Percentiles rank a stretch among this genome's conserved stretches.
phyloP scores from a whole-genome alignment of 2,797 vertebrate genomes.

The Paguma larvata region DNA sequence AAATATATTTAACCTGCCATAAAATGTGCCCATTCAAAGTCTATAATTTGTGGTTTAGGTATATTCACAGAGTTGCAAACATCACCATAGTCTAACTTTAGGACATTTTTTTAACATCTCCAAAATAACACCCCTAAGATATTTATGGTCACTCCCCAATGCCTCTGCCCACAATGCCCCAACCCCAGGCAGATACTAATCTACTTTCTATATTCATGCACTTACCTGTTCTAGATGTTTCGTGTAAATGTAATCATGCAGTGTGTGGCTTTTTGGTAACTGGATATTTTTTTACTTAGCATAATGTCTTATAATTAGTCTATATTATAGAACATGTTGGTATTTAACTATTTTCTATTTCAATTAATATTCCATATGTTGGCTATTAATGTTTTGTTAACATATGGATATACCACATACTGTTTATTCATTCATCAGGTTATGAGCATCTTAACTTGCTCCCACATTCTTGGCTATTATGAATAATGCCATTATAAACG shows the following conservation, averaged over 20 bases:
- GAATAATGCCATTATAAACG: neutral
- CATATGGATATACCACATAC: neutral
- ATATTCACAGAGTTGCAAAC: neutral
- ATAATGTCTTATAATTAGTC: neutral
- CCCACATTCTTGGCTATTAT: neutral
- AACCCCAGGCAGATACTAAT: neutral
- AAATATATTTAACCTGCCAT: neutral
- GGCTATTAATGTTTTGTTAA: neutral
- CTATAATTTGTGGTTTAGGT: neutral
- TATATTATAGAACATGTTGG: neutral
- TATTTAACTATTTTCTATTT: neutral
- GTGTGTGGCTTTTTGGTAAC: neutral
- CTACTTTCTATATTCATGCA: neutral
- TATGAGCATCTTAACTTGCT: neutral
- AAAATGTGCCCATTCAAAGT: neutral
- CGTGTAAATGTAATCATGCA: neutral
- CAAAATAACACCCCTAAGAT: neutral
- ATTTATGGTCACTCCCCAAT: neutral
- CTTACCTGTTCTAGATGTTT: neutral
- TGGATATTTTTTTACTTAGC: neutral
- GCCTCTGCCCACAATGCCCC: neutral
- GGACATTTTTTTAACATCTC: neutral
- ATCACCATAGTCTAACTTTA: conserved; percentile 10
- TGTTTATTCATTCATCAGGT: neutral
- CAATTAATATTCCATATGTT: neutral